Base-by-base conservation (phyloP, 2,888 invertebrate species). In the Acanthosepion lycidas region DNA sequence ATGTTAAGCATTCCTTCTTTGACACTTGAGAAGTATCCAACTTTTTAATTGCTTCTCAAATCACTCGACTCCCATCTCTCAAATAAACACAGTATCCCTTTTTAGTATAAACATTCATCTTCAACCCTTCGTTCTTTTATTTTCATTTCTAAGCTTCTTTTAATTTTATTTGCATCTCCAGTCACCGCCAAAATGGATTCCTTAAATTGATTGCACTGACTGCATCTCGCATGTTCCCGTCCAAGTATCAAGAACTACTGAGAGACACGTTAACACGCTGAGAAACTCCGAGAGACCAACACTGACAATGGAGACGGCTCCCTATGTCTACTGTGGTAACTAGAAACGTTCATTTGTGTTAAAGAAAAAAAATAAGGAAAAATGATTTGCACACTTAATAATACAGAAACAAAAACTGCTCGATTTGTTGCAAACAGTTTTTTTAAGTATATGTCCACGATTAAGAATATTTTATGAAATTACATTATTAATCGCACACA, bases 31-130 rank as follows among this genome's bases (percentile, higher is more conserved):
- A n/a, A n/a, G n/a, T 15, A 15, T 78, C 78, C n/a, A 78, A 78
- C n/a, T n/a, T n/a, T 78, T 78, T 78, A 78, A 78, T 78, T 78
- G 78, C 78, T 9, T 78, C 78, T 78, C n/a, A n/a, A 78, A 78
- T 78, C 78, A 78, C 78, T 78, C 78, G n/a, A 78, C 78, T n/a
- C 28, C n/a, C 78, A 8, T n/a, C 9, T 8, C n/a, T n/a, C 78
- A n/a, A 78, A 78, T 78, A 78, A 78, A 78, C 78, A 78, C n/a
- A 9, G 28, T 28, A 64, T 64, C 26, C 28, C 28, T 78, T 55
- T 78, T 78, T 78, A 78, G n/a, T 78, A 78, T 78, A 78, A 78
- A 64, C 23, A 64, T 64, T 64, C 26, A 64, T 64, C 64, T 8
- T 28, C 64, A 26, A 8, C 6, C 28, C 6, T 64, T 26, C 64